phyloP scores from a whole-genome alignment of 1,140 invertebrate genomes.

The Lepidurus arcticus region DNA sequence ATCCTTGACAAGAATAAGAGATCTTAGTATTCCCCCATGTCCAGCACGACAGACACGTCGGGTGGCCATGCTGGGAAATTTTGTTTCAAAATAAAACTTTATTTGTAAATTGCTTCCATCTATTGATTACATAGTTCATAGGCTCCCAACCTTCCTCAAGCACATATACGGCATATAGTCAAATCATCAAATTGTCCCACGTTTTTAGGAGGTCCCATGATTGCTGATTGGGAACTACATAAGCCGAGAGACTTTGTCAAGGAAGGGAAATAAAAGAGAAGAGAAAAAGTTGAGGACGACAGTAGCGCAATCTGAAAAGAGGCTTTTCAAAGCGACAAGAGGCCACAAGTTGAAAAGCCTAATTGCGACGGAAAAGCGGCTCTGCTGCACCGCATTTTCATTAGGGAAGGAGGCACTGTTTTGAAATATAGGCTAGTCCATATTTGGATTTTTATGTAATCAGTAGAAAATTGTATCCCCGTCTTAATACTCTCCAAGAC shows the following conservation, averaged over 20 bases:
- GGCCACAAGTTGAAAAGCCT: neutral
- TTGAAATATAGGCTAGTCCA: neutral
- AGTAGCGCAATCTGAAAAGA: neutral
- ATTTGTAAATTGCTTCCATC: neutral
- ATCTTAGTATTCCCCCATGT: neutral
- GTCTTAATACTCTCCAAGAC: too few species aligned
- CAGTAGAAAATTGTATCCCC: too few species aligned
- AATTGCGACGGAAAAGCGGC: neutral
- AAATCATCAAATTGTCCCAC: too few species aligned
- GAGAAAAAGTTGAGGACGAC: neutral
- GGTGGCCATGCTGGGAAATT: neutral
- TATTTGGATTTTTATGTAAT: neutral
- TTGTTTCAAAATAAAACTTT: neutral
- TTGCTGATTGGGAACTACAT: neutral
- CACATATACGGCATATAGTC: neutral
- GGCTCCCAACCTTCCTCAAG: neutral
- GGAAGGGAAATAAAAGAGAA: neutral
- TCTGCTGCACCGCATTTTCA: neutral
- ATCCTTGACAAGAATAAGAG: neutral
- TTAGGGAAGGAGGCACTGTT: neutral
- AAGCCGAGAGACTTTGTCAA: neutral
- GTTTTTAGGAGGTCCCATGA: neutral
- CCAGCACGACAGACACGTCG: neutral
- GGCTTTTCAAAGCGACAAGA: neutral
- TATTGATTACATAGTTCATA: neutral